Percentiles rank a stretch among this genome's conserved stretches.
Evolutionary conservation across 2,113 vertebrate species (phyloP).

Genomic region (Oncorhynchus mykiss): DNA sequence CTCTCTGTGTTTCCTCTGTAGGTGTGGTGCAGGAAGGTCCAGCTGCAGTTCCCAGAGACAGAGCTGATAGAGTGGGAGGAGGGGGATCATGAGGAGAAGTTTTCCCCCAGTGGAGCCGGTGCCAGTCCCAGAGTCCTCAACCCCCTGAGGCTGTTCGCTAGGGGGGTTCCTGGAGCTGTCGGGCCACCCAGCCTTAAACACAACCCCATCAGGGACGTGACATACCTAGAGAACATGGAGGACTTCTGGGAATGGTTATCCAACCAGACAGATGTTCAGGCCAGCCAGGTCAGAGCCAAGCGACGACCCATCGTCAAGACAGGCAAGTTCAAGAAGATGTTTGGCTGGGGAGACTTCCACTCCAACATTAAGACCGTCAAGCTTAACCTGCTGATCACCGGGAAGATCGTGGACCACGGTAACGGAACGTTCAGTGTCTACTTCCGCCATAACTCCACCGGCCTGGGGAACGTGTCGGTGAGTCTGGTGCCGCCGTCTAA

Average conservation of each 20-base stretch:
- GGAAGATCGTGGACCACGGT: constrained; percentile 98
- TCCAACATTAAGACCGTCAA: constrained; percentile 99
- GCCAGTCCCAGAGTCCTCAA: constrained; percentile 85
- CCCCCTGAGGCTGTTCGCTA: constrained; percentile 91
- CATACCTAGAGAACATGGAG: constrained; percentile 87
- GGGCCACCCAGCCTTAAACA: constrained; percentile 53
- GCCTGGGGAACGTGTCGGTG: constrained; percentile 94
- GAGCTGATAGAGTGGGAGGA: constrained; percentile 88
- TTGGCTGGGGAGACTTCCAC: constrained; percentile 99
- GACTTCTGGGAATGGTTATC: constrained; percentile 98
- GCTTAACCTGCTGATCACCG: constrained; percentile 97
- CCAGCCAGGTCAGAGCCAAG: constrained; percentile 91
- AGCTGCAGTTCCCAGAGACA: constrained; percentile 66
- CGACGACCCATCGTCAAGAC: constrained; percentile 98
- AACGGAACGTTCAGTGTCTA: constrained; percentile 99
- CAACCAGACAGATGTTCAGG: constrained; percentile 91
- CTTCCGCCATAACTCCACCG: constrained; percentile 98
- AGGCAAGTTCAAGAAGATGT: constrained; percentile 99
- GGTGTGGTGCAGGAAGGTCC: constrained; percentile 82
- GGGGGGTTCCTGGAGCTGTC: constrained; percentile 77
- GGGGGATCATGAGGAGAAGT: constrained; percentile 76
- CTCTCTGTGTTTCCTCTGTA: constrained; percentile 60
- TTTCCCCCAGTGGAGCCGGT: constrained; percentile 73
- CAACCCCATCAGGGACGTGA: constrained; percentile 78
- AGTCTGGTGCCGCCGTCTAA: constrained; percentile 97